These are phyloP conservation scores for Hemicentrotus pulcherrimus DNA, from an alignment of 35 echinoderm and acorn worm species.

Conservation along the genomic window DNA sequence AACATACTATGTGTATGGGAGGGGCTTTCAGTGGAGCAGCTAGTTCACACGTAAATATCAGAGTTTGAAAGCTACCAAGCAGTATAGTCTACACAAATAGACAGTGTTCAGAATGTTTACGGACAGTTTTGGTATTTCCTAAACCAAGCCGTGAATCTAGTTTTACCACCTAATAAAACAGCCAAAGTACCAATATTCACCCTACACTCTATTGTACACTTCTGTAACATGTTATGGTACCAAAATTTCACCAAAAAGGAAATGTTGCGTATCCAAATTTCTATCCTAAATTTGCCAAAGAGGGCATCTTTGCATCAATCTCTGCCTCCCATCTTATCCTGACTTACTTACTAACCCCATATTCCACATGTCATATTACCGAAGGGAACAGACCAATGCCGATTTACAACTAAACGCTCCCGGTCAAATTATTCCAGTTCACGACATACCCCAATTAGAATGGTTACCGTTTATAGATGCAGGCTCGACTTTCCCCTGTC, in stretches of 20 bases:
- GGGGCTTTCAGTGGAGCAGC: neutral
- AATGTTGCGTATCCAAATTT: too few relatives aligned
- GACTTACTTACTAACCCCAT: neutral
- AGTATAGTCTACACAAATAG: neutral
- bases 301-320: too few relatives aligned
- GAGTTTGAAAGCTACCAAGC: neutral
- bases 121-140: too few relatives aligned
- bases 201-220: too few relatives aligned
- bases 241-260: too few relatives aligned
- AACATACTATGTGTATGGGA: conserved; percentile 21
- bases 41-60: neutral
- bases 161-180: too few relatives aligned
- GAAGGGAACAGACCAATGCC: neutral
- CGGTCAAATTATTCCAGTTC: conserved; percentile 11
- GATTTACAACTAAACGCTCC: neutral
- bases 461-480: conserved; percentile 4
- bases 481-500: neutral
- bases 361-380: neutral
- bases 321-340: too few relatives aligned
- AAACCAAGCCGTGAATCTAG: too few relatives aligned
- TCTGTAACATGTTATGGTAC: too few relatives aligned
- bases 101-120: neutral
- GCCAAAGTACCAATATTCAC: too few relatives aligned
- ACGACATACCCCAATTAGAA: neutral
- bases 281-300: too few relatives aligned